These are phyloP conservation scores for Propithecus deckenii DNA, from an alignment of 2,797 vertebrate genomes.

Conservation along the genomic window DNA sequence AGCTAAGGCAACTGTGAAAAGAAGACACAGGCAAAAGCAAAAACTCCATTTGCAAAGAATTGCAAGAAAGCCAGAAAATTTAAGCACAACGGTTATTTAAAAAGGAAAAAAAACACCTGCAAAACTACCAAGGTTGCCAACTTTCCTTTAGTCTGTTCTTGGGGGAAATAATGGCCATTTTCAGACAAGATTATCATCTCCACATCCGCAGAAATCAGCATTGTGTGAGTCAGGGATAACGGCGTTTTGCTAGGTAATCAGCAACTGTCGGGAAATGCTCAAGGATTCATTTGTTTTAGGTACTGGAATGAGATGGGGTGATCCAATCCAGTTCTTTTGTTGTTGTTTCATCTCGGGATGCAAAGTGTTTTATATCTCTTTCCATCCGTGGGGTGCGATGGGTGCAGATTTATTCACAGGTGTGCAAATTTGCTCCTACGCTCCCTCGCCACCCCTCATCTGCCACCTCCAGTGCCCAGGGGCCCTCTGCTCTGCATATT, in stretches of 20 bases:
- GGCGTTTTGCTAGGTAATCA: not conserved
- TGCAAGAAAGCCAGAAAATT: not conserved
- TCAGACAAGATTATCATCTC: not conserved
- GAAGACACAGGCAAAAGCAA: not conserved
- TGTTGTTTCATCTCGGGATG: not conserved
- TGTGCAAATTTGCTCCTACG: not conserved
- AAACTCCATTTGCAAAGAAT: not conserved
- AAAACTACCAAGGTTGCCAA: not conserved
- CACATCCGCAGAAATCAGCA: not conserved
- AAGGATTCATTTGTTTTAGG: not conserved
- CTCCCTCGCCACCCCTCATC: rapidly evolving
- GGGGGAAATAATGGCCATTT: not conserved
- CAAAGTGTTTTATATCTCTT: not conserved
- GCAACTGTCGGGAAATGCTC: not conserved
- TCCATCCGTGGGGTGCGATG: rapidly evolving
- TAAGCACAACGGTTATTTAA: not conserved
- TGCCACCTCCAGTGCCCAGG: not conserved
- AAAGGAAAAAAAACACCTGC: not conserved
- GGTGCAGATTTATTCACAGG: not conserved
- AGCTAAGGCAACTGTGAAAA: not conserved
- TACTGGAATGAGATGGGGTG: not conserved
- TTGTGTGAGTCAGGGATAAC: not conserved
- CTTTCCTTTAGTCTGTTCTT: not conserved
- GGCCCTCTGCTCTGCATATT: not conserved
- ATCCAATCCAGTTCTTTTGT: not conserved